phyloP scores from a whole-genome alignment of 1,140 invertebrate species.

The Lordiphosa mommai region DNA sequence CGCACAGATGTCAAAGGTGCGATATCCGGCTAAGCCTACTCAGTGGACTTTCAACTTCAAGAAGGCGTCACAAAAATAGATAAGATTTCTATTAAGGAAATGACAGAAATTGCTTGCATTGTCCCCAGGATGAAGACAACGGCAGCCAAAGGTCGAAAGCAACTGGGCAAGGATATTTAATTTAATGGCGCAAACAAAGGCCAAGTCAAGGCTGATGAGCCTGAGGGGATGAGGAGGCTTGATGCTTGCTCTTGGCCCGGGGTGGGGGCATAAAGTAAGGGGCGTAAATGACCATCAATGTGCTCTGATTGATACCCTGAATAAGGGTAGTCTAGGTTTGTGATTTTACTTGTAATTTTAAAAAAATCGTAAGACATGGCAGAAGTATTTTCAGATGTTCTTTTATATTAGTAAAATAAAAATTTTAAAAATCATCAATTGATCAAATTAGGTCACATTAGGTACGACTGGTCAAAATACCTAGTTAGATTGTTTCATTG shows the following conservation, averaged over 20 bases:
- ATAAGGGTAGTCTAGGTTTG: not conserved
- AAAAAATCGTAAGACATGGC: no score
- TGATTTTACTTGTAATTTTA: not conserved
- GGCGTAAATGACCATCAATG: constrained; percentile 59
- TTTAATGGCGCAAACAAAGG: constrained; percentile 74
- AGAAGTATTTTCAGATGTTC: no score
- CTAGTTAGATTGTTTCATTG: no score
- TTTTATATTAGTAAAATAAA: no score
- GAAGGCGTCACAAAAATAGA: constrained; percentile 60
- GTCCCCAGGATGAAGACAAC: constrained; percentile 23
- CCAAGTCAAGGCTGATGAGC: constrained; percentile 40
- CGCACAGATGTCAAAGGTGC: constrained; percentile 70
- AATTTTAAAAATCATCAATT: no score
- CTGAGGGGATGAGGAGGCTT: not conserved
- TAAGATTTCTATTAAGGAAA: constrained; percentile 79
- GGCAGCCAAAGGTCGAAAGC: constrained; percentile 24
- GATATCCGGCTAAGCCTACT: constrained; percentile 65
- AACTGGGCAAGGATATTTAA: constrained; percentile 63
- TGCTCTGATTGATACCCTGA: not conserved
- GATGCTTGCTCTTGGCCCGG: not conserved
- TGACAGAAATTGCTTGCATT: constrained; percentile 70
- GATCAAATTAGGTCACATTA: no score
- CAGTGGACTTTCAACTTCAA: constrained; percentile 8
- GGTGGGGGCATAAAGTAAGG: constrained; percentile 12
- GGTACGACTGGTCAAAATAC: no score